Evolutionary conservation across 2,113 vertebrate species (phyloP).

Genomic region (Fulica atra): DNA sequence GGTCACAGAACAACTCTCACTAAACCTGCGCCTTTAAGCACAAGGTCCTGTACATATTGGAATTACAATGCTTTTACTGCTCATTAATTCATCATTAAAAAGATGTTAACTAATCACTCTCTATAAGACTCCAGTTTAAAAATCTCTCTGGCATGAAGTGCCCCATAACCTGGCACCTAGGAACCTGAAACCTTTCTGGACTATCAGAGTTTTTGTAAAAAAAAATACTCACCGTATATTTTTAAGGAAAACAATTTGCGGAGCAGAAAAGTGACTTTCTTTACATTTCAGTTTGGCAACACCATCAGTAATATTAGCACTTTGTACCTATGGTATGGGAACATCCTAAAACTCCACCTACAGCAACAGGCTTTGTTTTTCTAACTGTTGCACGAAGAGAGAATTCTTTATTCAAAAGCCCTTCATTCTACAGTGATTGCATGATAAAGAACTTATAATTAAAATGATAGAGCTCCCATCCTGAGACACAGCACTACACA

Average conservation of each 20-base stretch:
- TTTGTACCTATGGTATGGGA: background rate
- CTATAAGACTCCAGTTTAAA: slow-evolving; percentile 48
- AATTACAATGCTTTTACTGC: slow-evolving; percentile 69
- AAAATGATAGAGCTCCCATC: background rate
- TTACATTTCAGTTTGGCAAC: background rate
- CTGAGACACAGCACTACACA: background rate
- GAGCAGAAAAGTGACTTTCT: background rate
- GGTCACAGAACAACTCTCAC: slow-evolving; percentile 69
- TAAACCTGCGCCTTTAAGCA: slow-evolving; percentile 67
- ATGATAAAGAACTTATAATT: background rate
- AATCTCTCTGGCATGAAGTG: slow-evolving; percentile 39
- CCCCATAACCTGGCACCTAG: background rate
- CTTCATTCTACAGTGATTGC: background rate
- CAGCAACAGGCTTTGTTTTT: background rate
- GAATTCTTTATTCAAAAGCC: background rate
- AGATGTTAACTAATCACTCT: slow-evolving; percentile 73
- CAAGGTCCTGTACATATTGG: slow-evolving; percentile 64
- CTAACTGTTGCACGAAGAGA: background rate
- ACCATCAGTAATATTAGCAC: background rate
- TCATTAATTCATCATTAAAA: slow-evolving; percentile 77
- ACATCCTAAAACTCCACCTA: background rate
- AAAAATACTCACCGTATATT: background rate
- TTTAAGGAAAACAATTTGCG: background rate
- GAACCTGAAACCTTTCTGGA: background rate
- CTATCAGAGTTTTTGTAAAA: background rate